A percentile compares a stretch with the other conserved stretches of the same genome.
phyloP scores from a whole-genome alignment of 2,888 invertebrate genomes.

The Arctia plantaginis region DNA sequence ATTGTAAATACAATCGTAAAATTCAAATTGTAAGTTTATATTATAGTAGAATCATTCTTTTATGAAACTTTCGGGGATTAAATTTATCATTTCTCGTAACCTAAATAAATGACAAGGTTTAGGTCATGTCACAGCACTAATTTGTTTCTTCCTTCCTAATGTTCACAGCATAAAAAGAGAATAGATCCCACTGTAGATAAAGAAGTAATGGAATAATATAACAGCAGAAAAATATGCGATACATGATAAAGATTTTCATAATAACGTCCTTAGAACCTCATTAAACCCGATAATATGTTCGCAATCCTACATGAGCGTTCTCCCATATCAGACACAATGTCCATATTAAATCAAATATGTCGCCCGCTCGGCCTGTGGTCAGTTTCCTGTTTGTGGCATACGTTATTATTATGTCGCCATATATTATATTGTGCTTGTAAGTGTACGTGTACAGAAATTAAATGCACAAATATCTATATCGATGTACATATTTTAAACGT shows the following conservation, averaged over 20 bases:
- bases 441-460: background rate
- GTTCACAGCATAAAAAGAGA: background rate
- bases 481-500: background rate
- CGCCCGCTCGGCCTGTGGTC: background rate
- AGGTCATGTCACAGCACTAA: background rate
- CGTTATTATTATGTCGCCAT: background rate
- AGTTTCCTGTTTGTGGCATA: background rate
- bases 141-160: background rate
- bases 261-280: background rate
- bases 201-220: background rate
- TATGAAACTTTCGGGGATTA: no score
- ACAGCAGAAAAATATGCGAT: background rate
- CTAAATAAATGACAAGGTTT: background rate
- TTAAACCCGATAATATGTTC: background rate
- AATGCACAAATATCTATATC: background rate
- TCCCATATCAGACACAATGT: background rate
- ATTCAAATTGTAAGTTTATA: no score
- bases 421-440: background rate
- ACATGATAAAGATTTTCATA: background rate
- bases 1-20: no score
- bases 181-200: background rate
- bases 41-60: no score
- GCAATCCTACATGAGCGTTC: background rate
- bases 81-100: background rate
- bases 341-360: background rate